Evolutionary conservation across 1,140 invertebrate genomes (phyloP), one percentile per base, ranked within the genome.

Genomic region (Babylonia areolata): DNA sequence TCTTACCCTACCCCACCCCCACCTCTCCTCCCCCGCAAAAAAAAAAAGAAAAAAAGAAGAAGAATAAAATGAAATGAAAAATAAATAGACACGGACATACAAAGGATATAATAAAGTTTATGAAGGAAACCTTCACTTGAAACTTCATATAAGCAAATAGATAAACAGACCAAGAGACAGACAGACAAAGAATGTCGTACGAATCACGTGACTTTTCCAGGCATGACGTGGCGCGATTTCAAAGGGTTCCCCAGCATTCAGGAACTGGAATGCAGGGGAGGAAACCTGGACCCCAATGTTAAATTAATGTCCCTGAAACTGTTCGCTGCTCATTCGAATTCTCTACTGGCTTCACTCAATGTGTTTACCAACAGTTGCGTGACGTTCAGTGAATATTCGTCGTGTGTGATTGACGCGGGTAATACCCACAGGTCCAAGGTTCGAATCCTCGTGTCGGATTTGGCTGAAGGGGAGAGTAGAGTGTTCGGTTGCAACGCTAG

Each of bases 221-320:
- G 82, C 15, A 73, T 84, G 69, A 42, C 69, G 31, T 35, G 37
- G 6, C 58, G 82, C 11, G 82, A 84, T 39, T 84, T 84, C 69
- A 39, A 69, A 31, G 82, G 82, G 5, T 73, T 84, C 37, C 82
- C 64, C 15, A 84, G 82, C 39, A 31, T 84, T 75, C 82, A 84
- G 82, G 82, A 84, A 84, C 64, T 84, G 69, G 82, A 84, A 42
- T 84, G 82, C 82, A 31, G 3, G 42, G 82, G 82, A 1, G 20
- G 5, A 31, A 31, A 15, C 20, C 3, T 84, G 40, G 51, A 31
- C 31, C 28, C 82, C 1, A 64, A 46, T 15, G 64, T 84, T 37
- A 58, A 69, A 46, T n/a, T 84, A 6, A 0, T 84, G 20, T 84
- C 82, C 0, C 82, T 84, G 3, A 84, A 84, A 40, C 31, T 84